These are phyloP conservation scores for Andrena cerasifolii DNA, from an alignment of 1,140 invertebrate species.

Conservation along the genomic window DNA sequence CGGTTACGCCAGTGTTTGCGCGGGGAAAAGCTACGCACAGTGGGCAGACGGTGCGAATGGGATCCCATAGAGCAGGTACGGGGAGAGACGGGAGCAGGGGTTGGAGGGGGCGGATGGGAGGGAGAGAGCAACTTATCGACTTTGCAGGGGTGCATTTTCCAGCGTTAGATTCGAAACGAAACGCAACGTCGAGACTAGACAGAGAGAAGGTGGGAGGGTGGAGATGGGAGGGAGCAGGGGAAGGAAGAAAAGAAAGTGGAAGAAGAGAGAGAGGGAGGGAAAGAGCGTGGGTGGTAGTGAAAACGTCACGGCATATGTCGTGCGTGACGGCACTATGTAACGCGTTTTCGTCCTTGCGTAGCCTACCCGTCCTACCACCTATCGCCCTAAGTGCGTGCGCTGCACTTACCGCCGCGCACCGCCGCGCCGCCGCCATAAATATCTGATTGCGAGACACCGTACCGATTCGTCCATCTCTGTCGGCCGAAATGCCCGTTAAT, in stretches of 20 bases:
- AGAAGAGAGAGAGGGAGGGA: conserved; percentile 16
- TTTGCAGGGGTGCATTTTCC: conserved; percentile 70
- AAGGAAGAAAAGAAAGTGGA: conserved; percentile 5
- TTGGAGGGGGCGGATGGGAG: too few species aligned
- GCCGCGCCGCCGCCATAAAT: conserved; percentile 64
- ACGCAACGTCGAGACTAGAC: conserved; percentile 51
- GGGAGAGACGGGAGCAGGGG: not conserved
- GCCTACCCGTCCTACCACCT: too few species aligned
- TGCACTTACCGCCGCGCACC: conserved; percentile 29
- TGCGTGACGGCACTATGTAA: conserved; percentile 72
- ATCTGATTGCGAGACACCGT: conserved; percentile 55
- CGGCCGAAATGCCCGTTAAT: conserved; percentile 13
- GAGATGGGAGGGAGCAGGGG: conserved; percentile 20
- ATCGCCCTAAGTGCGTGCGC: conserved; percentile 22
- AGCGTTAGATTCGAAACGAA: conserved; percentile 69
- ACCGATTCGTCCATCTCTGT: conserved; percentile 26
- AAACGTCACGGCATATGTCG: conserved; percentile 74
- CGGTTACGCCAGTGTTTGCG: conserved; percentile 36
- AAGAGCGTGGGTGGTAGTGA: conserved; percentile 12
- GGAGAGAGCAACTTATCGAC: conserved; percentile 65
- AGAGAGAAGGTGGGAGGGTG: conserved; percentile 41
- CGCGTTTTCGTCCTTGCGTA: conserved; percentile 62
- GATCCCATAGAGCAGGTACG: conserved; percentile 33
- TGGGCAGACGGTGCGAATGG: conserved; percentile 46
- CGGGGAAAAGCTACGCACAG: conserved; percentile 28